A percentile compares a stretch with the other conserved stretches of the same genome.
Evolutionary conservation across 2,888 invertebrate genomes (phyloP).

Genomic region (Diarsia rubi): DNA sequence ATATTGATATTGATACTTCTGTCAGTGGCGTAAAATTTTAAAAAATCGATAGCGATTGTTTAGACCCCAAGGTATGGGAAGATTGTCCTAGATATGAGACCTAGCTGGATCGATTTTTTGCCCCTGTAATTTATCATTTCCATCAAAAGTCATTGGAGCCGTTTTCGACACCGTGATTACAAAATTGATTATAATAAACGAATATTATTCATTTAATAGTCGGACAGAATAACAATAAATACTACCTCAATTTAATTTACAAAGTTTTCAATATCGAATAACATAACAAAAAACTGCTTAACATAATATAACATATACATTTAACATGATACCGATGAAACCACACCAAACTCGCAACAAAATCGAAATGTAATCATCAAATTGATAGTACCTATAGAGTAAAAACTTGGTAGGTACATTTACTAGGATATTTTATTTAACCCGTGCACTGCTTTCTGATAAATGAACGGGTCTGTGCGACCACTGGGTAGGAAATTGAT

Average conservation of each 20-base stretch:
- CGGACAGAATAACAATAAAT: neutral
- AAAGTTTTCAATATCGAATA: slow-evolving; percentile 3
- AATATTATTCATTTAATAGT: neutral
- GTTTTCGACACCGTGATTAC: neutral
- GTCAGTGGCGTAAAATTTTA: neutral
- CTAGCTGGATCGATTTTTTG: neutral
- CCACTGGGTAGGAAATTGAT: slow-evolving; percentile 84
- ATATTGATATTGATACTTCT: no score
- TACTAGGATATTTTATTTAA: slow-evolving; percentile 73
- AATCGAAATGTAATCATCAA: slow-evolving; percentile 50
- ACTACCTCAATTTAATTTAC: no score
- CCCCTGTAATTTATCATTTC: neutral
- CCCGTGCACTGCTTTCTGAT: slow-evolving; percentile 73
- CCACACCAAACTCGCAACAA: slow-evolving; percentile 15
- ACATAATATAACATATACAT: neutral
- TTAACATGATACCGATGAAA: neutral
- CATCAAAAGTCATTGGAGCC: neutral
- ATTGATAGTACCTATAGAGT: slow-evolving; percentile 51
- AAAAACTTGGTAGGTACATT: slow-evolving; percentile 26
- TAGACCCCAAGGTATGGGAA: neutral
- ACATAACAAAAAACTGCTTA: neutral
- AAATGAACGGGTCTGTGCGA: slow-evolving; percentile 80
- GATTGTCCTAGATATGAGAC: neutral
- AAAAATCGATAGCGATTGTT: neutral
- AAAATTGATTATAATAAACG: neutral